Evolutionary conservation across 2,888 invertebrate genomes (phyloP), one percentile per base, ranked within the genome.

Genomic region (Teleiodes luculella): DNA sequence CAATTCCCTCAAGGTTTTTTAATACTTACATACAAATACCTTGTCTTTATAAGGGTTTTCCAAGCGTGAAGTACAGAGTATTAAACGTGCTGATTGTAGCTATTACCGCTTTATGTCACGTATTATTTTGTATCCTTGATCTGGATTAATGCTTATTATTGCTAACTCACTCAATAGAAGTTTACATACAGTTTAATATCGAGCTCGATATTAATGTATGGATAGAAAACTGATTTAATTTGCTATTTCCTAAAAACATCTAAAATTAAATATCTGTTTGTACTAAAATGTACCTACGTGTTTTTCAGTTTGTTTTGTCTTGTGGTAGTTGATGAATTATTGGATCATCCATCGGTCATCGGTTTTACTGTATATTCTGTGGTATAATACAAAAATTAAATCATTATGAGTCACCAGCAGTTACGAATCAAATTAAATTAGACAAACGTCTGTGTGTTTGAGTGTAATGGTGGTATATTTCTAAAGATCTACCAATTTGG

Each of bases 341-440:
- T 68, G 68, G 60, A 64, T 62, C 71, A 76, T 77, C 76, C 73
- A 78, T 80, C 74, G 68, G 36, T 28, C 16, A 41, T 52, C 60
- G 55, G 56, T 57, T 48, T 66, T 4, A n/a, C n/a, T n/a, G n/a
- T n/a, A n/a, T n/a, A n/a, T n/a, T n/a, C n/a, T n/a, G n/a, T n/a
- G n/a, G n/a, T n/a, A n/a, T 3, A 11, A n/a, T 4, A 39, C 39
- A 39, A 14, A 39, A 39, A 14, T 14, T 24, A 24, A 10, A 43
- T 46, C 2, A 11, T 10, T 7, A 6, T 47, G 47, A 31, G 13
- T 43, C 43, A 28, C 43, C 7, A 11, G 33, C 33, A 33, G 11
- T 11, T 11, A n/a, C 10, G n/a, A 6, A 11, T 33, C 10, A 33
- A 2, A 5, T 33, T 33, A n/a, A n/a, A n/a, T n/a, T n/a, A n/a